These are phyloP conservation scores for Dicyrtomina minuta DNA, from an alignment of 2,888 invertebrate species.

Conservation along the genomic window DNA sequence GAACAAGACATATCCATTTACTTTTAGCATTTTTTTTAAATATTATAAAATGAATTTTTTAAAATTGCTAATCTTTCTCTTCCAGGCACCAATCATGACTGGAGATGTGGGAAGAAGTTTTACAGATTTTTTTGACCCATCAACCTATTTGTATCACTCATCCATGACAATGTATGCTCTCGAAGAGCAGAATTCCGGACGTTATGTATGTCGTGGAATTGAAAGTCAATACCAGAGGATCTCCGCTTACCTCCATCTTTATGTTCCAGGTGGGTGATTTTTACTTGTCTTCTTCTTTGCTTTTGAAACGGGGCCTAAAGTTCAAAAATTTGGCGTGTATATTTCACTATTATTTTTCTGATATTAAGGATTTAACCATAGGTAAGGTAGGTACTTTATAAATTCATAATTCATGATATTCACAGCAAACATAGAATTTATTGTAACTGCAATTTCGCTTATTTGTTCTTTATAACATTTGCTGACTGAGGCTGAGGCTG, in stretches of 20 bases:
- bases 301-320: too few species aligned
- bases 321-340: too few species aligned
- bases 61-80: too few species aligned
- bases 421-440: too few species aligned
- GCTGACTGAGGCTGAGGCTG: too few species aligned
- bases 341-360: not conserved
- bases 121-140: slow-evolving; percentile 44
- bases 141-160: slow-evolving; percentile 43
- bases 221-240: slow-evolving; percentile 41
- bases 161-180: slow-evolving; percentile 40
- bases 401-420: too few species aligned
- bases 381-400: not conserved
- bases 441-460: too few species aligned
- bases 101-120: slow-evolving; percentile 48
- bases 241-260: slow-evolving; percentile 42
- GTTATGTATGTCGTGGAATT: slow-evolving; percentile 47
- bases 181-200: slow-evolving; percentile 45
- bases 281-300: not conserved
- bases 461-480: too few species aligned
- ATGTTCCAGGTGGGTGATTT: slow-evolving; percentile 44
- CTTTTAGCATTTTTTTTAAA: too few species aligned
- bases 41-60: too few species aligned
- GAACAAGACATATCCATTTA: too few species aligned
- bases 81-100: slow-evolving; percentile 43
- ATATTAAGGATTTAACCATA: too few species aligned